Conservation (phyloP, 1,140 invertebrate genomes). For the Bombus waltoni region DNA sequence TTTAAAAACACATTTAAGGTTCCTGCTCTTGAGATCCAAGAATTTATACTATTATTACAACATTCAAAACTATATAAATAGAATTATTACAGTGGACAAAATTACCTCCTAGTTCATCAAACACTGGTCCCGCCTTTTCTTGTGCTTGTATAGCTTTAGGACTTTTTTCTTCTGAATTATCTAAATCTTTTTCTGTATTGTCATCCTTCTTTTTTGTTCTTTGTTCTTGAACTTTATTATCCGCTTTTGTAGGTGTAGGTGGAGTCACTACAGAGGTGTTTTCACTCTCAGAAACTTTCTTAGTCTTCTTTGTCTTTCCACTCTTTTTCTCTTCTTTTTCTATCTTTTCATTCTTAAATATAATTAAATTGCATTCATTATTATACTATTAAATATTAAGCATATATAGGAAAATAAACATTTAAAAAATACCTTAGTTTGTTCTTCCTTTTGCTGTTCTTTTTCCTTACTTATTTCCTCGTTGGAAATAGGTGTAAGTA, state of each 20-base stretch:
- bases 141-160: conserved; percentile 72
- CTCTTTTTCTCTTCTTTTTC: conserved; percentile 74
- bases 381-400: not conserved
- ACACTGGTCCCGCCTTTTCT: conserved; percentile 79
- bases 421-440: conserved; percentile 69
- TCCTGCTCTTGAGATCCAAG: not conserved
- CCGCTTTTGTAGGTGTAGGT: conserved; percentile 58
- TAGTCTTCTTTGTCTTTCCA: conserved; percentile 78
- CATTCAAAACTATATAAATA: not conserved
- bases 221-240: conserved; percentile 64
- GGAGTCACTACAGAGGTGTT: conserved; percentile 48
- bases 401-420: conserved; percentile 5
- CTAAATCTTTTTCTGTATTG: conserved; percentile 71
- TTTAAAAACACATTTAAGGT: conserved; percentile 46
- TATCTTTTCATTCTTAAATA: conserved; percentile 62
- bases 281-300: conserved; percentile 79
- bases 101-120: conserved; percentile 88
- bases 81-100: not conserved
- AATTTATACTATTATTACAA: not conserved
- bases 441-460: conserved; percentile 77
- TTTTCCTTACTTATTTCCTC: conserved; percentile 72
- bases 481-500: conserved; percentile 74
- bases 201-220: conserved; percentile 51
- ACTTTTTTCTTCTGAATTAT: conserved; percentile 80
- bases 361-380: conserved; percentile 19